Evolutionary conservation across 2,888 invertebrate genomes (phyloP).

Genomic region (Andrena trimmerana): DNA sequence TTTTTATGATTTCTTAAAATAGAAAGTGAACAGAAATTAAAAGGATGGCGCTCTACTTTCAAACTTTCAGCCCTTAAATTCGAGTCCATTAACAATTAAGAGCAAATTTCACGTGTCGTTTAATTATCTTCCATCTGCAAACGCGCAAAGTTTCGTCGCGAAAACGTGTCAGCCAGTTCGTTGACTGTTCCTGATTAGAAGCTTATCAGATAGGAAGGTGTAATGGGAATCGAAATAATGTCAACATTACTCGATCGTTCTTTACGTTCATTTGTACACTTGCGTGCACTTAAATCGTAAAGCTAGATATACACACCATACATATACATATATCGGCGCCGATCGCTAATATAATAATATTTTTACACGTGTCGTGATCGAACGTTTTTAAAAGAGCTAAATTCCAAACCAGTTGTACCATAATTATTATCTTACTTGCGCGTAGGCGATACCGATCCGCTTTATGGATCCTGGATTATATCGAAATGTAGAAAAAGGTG

Average conservation of each 20-base stretch:
- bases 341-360: slow-evolving; percentile 59
- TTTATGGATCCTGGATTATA: slow-evolving; percentile 22
- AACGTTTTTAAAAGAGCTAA: slow-evolving; percentile 55
- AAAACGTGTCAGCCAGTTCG: neutral
- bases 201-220: neutral
- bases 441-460: slow-evolving; percentile 24
- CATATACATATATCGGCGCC: slow-evolving; percentile 43
- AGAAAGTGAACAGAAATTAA: no score
- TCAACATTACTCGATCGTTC: slow-evolving; percentile 29
- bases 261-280: slow-evolving; percentile 57
- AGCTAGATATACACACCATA: slow-evolving; percentile 33
- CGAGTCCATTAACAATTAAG: neutral
- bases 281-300: slow-evolving; percentile 60
- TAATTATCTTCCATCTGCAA: neutral
- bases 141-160: neutral
- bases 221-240: slow-evolving; percentile 40
- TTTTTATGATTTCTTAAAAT: no score
- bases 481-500: slow-evolving; percentile 15
- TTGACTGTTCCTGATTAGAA: neutral
- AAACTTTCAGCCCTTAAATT: neutral
- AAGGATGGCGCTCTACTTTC: no score
- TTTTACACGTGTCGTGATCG: slow-evolving; percentile 66
- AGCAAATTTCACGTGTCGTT: neutral
- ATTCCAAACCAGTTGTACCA: slow-evolving; percentile 46
- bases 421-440: slow-evolving; percentile 48